These are phyloP conservation scores for Capromys pilorides DNA, from an alignment of 2,797 vertebrate genomes.

Conservation along the genomic window DNA sequence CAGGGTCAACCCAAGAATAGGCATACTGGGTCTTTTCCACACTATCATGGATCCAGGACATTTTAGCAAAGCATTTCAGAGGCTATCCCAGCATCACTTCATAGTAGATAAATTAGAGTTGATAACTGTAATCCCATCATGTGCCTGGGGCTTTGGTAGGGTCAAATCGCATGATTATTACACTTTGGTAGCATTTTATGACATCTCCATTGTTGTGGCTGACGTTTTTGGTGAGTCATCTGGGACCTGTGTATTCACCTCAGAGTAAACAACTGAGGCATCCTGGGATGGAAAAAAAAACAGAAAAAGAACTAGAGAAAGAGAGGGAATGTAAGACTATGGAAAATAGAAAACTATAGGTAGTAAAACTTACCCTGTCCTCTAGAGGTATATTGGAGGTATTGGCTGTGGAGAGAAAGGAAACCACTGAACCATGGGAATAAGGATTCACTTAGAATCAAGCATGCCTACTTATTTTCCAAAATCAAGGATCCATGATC, in stretches of 20 bases:
- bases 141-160: not conserved
- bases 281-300: not conserved
- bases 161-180: not conserved
- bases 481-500: not conserved
- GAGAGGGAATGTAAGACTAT: not conserved
- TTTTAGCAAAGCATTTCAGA: not conserved
- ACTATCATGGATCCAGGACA: not conserved
- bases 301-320: not conserved
- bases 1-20: not conserved
- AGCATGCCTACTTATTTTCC: not conserved
- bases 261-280: not conserved
- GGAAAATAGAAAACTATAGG: not conserved
- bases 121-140: not conserved
- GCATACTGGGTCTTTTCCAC: not conserved
- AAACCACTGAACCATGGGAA: not conserved
- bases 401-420: conserved; percentile 5
- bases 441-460: not conserved
- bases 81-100: not conserved
- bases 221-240: not conserved
- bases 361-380: conserved; percentile 28
- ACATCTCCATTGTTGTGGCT: not conserved
- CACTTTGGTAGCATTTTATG: not conserved
- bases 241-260: conserved; percentile 36
- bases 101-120: not conserved
- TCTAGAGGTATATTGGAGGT: not conserved